Evolutionary conservation across 2,797 vertebrate genomes (phyloP), one percentile per base, ranked within the genome.

Genomic region (Gymnopithys bicolor): DNA sequence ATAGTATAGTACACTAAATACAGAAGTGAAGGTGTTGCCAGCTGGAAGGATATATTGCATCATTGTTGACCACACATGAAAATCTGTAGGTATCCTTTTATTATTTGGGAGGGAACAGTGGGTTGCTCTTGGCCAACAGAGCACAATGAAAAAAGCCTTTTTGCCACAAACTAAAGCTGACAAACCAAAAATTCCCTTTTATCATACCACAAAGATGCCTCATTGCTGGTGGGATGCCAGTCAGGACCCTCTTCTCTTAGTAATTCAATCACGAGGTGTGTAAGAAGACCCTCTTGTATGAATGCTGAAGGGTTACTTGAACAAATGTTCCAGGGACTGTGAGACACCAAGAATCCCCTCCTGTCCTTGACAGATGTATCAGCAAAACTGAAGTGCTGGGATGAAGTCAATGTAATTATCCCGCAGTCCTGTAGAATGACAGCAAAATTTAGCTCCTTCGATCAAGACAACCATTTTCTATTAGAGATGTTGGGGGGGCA

Each of bases 331-430:
- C 51, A 35, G 74, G 13, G 35, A 5, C 35, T 8, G 7, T 9
- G 21, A 90, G 70, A 69, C 59, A 71, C 35, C 0, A 24, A 41
- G 67, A 66, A 76, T 86, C 41, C 30, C 12, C 60, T 90, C 59
- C 86, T 74, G 75, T 74, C 90, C 86, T 90, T 93, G 77, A 79
- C 80, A 84, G 76, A 45, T 0, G 1, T 32, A 64, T 70, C 74
- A 59, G 52, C 84, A 84, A 62, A 78, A 55, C 74, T 1, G 0
- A 90, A 88, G 77, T 74, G 63, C 63, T 91, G 1, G 3, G n/a
- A n/a, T 41, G 76, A 88, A 94, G 89, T 73, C 91, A 58, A 59
- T 43, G 89, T 84, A 94, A 96, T 96, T 89, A 90, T 93, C 88
- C 74, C 37, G 33, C 78, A 69, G 84, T 30, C 68, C 71, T 37